A percentile compares a stretch with the other conserved stretches of the same genome.
Evolutionary conservation across 2,888 invertebrate species (phyloP).

Genomic region (Glaucopsyche alexis): DNA sequence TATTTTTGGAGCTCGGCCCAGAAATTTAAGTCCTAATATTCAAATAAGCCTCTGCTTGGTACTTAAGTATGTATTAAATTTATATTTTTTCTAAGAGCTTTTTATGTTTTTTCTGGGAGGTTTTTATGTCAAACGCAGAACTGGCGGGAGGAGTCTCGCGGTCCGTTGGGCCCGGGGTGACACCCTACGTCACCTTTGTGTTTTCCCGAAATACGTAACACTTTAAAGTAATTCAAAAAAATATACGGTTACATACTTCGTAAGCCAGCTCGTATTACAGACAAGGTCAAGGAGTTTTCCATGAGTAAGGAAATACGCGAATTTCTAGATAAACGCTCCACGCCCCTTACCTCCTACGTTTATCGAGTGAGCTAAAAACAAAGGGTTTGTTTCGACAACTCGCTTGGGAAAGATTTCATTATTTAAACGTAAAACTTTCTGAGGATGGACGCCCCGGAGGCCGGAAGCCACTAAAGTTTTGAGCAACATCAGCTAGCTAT

Average conservation of each 20-base stretch:
- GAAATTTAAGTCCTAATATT: neutral
- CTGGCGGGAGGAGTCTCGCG: neutral
- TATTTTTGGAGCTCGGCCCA: neutral
- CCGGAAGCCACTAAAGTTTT: no score
- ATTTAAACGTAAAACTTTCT: no score
- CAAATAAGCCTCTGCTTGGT: neutral
- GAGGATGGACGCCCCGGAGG: no score
- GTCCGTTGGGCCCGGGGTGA: neutral
- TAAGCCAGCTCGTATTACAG: neutral
- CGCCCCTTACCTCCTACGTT: neutral
- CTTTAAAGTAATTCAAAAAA: neutral
- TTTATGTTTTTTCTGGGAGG: constrained; percentile 1
- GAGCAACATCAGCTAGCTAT: no score
- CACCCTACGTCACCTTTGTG: neutral
- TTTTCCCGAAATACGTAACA: neutral
- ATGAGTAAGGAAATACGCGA: neutral
- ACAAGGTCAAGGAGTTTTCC: neutral
- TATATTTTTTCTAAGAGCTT: neutral
- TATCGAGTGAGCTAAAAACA: neutral
- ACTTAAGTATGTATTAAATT: neutral
- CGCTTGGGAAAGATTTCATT: neutral
- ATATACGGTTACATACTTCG: neutral
- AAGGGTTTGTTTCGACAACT: neutral
- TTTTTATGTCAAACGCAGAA: neutral
- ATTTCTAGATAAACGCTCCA: neutral